Evolutionary conservation across 2,888 invertebrate genomes (phyloP).

Genomic region (Tenthredo scrophulariae): DNA sequence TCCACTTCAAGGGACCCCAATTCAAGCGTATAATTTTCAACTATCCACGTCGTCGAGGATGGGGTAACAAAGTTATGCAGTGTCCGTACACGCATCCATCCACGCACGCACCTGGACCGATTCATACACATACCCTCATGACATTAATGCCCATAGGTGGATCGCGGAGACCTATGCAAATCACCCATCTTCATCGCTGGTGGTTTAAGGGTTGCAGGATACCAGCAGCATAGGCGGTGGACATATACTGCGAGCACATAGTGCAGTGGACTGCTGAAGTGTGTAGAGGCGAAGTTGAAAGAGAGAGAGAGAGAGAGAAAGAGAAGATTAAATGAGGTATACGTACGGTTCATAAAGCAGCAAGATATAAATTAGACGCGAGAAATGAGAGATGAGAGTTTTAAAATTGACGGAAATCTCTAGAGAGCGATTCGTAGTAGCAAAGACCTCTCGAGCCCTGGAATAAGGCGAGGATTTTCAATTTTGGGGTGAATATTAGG

Average conservation of each 20-base stretch:
- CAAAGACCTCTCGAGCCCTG: background rate
- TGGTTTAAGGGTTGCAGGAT: background rate
- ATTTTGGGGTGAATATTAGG: background rate
- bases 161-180: slow-evolving; percentile 34
- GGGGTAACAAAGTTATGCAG: background rate
- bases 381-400: background rate
- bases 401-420: slow-evolving; percentile 40
- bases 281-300: background rate
- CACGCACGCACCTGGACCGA: slow-evolving; percentile 44
- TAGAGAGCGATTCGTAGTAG: background rate
- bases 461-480: background rate
- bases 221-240: background rate
- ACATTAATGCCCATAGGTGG: background rate
- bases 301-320: background rate
- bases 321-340: background rate
- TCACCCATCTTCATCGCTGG: slow-evolving; percentile 22
- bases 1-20: slow-evolving; percentile 48
- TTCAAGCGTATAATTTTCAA: slow-evolving; percentile 44
- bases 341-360: background rate
- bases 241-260: background rate
- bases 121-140: background rate
- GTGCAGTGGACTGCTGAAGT: background rate
- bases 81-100: background rate
- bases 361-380: slow-evolving; percentile 28
- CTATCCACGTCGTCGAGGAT: slow-evolving; percentile 38